These are phyloP conservation scores for Leptobrachium leishanense DNA, from an alignment of 2,113 vertebrate species.

Conservation along the genomic window DNA sequence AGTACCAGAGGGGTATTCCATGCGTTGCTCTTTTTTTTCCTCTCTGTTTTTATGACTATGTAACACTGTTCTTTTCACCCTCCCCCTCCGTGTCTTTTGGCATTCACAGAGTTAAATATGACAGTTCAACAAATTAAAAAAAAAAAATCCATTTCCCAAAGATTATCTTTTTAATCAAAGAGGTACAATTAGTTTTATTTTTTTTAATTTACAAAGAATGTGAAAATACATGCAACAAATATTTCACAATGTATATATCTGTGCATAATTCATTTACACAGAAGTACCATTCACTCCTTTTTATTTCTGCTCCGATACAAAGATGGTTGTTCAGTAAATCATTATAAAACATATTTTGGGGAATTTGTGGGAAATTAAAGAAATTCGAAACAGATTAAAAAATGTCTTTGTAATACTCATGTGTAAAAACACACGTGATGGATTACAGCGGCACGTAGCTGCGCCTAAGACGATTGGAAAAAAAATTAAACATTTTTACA, in stretches of 20 bases:
- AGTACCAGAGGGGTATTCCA: background rate
- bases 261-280: no score
- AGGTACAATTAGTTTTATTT: background rate
- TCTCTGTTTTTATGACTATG: no score
- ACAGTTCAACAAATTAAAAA: background rate
- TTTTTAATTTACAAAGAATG: background rate
- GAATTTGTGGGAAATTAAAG: constrained; percentile 17
- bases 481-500: constrained; percentile 71
- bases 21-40: no score
- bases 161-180: background rate
- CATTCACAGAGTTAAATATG: background rate
- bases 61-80: no score
- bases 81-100: background rate
- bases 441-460: constrained; percentile 31
- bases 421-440: constrained; percentile 38
- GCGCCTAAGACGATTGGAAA: constrained; percentile 55
- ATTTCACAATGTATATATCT: background rate
- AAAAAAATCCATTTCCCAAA: background rate
- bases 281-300: no score
- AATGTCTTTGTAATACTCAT: constrained; percentile 43
- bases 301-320: background rate
- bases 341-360: background rate
- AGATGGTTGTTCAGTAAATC: background rate
- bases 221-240: background rate
- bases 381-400: constrained; percentile 28